These are phyloP conservation scores for Hepsetus odoe DNA, from an alignment of 2,113 vertebrate genomes.

Conservation along the genomic window DNA sequence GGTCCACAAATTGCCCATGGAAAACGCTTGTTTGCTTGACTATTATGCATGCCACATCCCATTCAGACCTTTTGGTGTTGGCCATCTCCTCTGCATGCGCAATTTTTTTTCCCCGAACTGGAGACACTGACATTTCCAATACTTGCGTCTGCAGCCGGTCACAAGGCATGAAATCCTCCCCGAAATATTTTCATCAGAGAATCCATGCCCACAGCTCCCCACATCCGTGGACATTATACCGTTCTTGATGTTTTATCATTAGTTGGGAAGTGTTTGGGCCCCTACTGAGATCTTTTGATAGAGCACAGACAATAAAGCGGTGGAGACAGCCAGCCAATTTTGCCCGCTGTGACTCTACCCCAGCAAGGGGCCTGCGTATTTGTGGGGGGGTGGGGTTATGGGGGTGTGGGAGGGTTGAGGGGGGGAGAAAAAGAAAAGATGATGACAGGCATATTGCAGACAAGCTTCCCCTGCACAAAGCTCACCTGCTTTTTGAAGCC, in stretches of 20 bases:
- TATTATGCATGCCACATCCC: slow-evolving; percentile 81
- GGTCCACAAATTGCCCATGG: slow-evolving; percentile 77
- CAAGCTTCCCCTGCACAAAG: slow-evolving; percentile 20
- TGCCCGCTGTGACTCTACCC: slow-evolving; percentile 71
- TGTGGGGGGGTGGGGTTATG: slow-evolving; percentile 48
- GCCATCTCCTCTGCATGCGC: slow-evolving; percentile 75
- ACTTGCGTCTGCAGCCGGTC: slow-evolving; percentile 73
- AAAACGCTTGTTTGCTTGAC: slow-evolving; percentile 77
- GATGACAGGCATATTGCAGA: slow-evolving; percentile 37
- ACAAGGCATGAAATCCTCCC: slow-evolving; percentile 65
- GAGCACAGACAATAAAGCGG: slow-evolving; percentile 78
- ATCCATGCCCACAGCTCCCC: slow-evolving; percentile 54
- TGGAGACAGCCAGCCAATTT: slow-evolving; percentile 79
- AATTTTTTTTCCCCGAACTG: slow-evolving; percentile 66
- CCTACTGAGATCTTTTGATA: slow-evolving; percentile 81
- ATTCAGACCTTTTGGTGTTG: slow-evolving; percentile 74
- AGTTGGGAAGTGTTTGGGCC: slow-evolving; percentile 77
- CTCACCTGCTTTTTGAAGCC: slow-evolving; percentile 12
- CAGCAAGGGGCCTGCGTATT: slow-evolving; percentile 73
- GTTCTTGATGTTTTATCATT: slow-evolving; percentile 82
- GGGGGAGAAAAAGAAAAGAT: neutral
- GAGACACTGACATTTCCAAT: slow-evolving; percentile 78
- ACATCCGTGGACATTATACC: slow-evolving; percentile 68
- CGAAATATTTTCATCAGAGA: slow-evolving; percentile 69
- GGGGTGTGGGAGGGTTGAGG: neutral